Evolutionary conservation across 2,888 invertebrate species (phyloP).

Genomic region (Sipha maydis): DNA sequence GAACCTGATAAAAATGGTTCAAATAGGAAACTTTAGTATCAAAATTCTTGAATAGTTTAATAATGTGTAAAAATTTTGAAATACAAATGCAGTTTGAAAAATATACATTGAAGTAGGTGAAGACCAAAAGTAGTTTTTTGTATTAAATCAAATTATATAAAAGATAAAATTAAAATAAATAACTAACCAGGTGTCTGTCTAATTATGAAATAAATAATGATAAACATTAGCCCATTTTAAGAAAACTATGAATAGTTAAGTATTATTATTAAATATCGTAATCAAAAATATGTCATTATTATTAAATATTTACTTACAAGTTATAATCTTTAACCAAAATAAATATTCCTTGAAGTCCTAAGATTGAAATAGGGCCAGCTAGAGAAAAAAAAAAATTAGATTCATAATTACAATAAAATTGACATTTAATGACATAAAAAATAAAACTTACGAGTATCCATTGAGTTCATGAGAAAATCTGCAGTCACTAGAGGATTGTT

Average conservation of each 20-base stretch:
- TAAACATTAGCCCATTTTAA: not conserved
- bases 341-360: slow-evolving; percentile 92
- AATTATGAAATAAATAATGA: not conserved
- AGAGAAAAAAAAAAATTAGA: slow-evolving; percentile 63
- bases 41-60: no score
- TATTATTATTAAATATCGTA: not conserved
- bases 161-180: no score
- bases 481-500: slow-evolving; percentile 84
- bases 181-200: no score
- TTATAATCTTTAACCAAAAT: slow-evolving; percentile 90
- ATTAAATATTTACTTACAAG: slow-evolving; percentile 71
- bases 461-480: slow-evolving; percentile 90
- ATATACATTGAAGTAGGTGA: no score
- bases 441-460: slow-evolving; percentile 76
- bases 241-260: not conserved
- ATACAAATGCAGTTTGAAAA: no score
- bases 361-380: slow-evolving; percentile 88
- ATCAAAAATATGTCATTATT: no score
- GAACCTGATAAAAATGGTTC: no score
- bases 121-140: no score
- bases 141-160: no score
- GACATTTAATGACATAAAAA: slow-evolving; percentile 4
- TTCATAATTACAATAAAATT: not conserved
- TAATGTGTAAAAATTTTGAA: no score
- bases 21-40: no score